These are phyloP conservation scores for Rutilus rutilus DNA, from an alignment of 2,113 vertebrate species.

Conservation along the genomic window DNA sequence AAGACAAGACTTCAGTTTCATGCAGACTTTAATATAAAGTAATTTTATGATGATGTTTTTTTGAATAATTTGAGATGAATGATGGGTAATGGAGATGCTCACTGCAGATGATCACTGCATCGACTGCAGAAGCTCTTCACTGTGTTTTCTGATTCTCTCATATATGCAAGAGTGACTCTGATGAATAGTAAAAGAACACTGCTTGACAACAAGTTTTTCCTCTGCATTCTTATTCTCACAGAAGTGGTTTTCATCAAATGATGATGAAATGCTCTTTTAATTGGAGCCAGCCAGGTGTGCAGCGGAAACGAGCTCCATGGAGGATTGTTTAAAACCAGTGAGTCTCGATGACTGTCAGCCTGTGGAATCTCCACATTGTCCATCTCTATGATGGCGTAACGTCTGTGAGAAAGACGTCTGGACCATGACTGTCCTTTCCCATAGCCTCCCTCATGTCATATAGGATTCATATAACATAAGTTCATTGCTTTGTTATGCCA, in stretches of 20 bases:
- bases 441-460: neutral
- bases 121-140: neutral
- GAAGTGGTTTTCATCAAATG: slow-evolving; percentile 4
- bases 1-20: too few species aligned
- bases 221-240: neutral
- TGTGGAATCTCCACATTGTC: slow-evolving; percentile 59
- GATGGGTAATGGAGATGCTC: too few species aligned
- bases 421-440: neutral
- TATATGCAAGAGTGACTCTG: neutral
- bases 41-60: too few species aligned
- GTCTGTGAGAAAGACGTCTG: neutral
- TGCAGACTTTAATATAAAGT: too few species aligned
- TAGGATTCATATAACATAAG: neutral
- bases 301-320: slow-evolving; percentile 32
- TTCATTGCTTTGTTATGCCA: neutral
- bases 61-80: too few species aligned
- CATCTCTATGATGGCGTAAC: neutral
- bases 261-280: neutral
- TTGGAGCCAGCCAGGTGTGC: slow-evolving; percentile 16
- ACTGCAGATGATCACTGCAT: too few species aligned
- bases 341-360: slow-evolving; percentile 45
- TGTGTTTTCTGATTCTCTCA: neutral
- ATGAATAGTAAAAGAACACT: slow-evolving; percentile 5
- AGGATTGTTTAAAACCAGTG: slow-evolving; percentile 55
- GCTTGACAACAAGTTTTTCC: neutral